Evolutionary conservation across 2,797 vertebrate species (phyloP).

Genomic region (Sciurus vulgaris): DNA sequence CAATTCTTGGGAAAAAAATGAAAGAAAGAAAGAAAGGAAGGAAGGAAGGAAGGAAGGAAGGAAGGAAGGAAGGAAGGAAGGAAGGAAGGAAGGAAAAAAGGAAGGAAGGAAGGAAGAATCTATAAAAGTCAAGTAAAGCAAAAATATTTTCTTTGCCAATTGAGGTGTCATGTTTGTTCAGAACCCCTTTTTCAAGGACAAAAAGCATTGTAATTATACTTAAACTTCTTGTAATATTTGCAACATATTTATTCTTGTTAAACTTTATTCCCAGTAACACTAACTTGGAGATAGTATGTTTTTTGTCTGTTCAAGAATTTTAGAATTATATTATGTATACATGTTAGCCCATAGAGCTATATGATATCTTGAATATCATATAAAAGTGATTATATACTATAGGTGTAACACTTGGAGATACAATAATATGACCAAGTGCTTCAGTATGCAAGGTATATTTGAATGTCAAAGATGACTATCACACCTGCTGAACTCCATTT

Average conservation of each 20-base stretch:
- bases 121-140: neutral
- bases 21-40: too few species aligned
- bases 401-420: neutral
- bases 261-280: neutral
- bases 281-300: neutral
- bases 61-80: too few species aligned
- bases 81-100: too few species aligned
- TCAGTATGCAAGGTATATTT: neutral
- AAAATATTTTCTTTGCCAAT: neutral
- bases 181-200: neutral
- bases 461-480: neutral
- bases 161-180: neutral
- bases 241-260: neutral
- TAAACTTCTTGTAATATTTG: neutral
- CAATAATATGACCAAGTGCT: neutral
- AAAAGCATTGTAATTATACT: neutral
- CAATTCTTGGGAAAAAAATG: too few species aligned
- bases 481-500: neutral
- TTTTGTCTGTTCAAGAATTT: neutral
- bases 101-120: too few species aligned
- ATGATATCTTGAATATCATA: neutral
- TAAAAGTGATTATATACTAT: neutral
- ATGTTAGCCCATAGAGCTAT: too few species aligned
- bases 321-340: neutral
- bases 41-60: too few species aligned